Evolutionary conservation across 2,888 invertebrate species (phyloP), one percentile per base, ranked within the genome.

Genomic region (Pherbina coryleti): DNA sequence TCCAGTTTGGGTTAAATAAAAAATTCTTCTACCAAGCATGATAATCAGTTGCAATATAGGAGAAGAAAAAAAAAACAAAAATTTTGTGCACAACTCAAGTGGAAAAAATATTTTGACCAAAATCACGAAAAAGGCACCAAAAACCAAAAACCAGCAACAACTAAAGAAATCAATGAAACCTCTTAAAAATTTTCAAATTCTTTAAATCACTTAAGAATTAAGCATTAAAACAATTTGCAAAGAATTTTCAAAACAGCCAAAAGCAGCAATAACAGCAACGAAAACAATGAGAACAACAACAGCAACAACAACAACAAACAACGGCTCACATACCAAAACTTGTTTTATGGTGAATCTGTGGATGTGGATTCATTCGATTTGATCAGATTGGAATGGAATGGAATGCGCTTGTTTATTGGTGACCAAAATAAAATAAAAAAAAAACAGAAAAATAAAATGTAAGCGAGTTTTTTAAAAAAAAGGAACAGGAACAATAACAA

Each of bases 331-430:
- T 53, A 66, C 51, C 55, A 37, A 51, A 75, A 75, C 72, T 72
- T 72, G 72, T 72, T 75, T 66, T 66, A 64, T 22, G 11, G 74
- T 34, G 72, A 49, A 72, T 60, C 71, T 53, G 22, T 60, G 71
- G 70, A 14, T 51, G 57, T 55, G 76, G 51, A 69, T 69, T 55
- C 44, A 44, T 28, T 57, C 73, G 66, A 55, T 66, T 7, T 51
- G 71, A 62, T 71, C 44, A 25, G 19, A 67, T 62, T 73, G 66
- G 57, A 77, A 67, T 73, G 73, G 73, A 77, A 73, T 73, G 73
- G 77, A 77, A 77, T 77, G 60, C 73, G 73, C 67, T 72, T 72
- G 77, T 72, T 72, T 72, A 77, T 77, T 77, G 77, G 77, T 67
- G 72, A 77, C 77, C 72, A 60, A 77, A 74, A 69, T 37, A 60